A percentile compares a stretch with the other conserved stretches of the same genome.
Evolutionary conservation across 2,888 invertebrate genomes (phyloP).

Genomic region (Galerucella pusilla): DNA sequence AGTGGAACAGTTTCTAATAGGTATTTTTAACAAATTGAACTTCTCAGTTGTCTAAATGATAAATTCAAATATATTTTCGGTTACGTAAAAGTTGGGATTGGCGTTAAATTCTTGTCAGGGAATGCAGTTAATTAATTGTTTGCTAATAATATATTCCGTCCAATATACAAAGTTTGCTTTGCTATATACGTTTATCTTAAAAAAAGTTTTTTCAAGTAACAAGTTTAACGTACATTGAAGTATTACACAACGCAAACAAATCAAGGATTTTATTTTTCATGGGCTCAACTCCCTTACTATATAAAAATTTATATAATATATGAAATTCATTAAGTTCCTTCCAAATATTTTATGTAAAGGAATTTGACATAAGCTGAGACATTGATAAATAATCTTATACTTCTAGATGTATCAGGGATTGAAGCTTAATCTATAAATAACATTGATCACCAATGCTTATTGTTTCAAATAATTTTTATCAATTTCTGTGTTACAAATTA

Average conservation of each 20-base stretch:
- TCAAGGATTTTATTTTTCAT: not conserved
- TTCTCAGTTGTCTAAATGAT: constrained; percentile 13
- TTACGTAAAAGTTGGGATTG: too few species aligned
- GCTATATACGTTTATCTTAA: too few species aligned
- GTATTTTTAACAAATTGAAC: not conserved
- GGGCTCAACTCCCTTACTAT: not conserved
- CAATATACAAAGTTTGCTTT: constrained; percentile 1
- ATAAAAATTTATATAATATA: not conserved
- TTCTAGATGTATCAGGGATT: too few species aligned
- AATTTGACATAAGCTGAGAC: not conserved
- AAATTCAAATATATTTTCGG: constrained; percentile 7
- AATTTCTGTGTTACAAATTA: too few species aligned
- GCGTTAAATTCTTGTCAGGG: constrained; percentile 1
- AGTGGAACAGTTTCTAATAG: not conserved
- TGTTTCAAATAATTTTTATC: too few species aligned
- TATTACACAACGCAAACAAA: not conserved
- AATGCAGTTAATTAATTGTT: constrained; percentile 19
- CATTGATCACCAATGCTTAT: too few species aligned
- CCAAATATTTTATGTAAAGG: not conserved
- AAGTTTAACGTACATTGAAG: not conserved
- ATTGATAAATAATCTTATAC: too few species aligned
- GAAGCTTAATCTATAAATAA: too few species aligned
- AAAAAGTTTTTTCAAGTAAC: too few species aligned
- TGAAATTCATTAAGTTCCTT: not conserved
- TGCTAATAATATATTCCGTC: constrained; percentile 19